phyloP scores from a whole-genome alignment of 2,797 vertebrate species.

The Aphelocoma californica region DNA sequence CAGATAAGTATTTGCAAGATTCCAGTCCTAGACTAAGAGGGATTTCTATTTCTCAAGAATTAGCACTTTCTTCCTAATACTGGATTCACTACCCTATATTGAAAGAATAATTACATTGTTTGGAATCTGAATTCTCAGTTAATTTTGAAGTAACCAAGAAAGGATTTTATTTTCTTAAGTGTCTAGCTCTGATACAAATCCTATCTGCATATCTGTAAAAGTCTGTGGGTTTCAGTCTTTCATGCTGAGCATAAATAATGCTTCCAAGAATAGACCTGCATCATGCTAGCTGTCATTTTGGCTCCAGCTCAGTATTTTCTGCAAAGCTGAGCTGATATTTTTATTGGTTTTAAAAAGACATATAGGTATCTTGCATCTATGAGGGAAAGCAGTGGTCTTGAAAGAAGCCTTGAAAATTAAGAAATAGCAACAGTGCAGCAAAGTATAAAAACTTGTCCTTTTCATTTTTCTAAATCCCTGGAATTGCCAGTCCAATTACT shows the following conservation, averaged over 20 bases:
- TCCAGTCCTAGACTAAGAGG: not conserved
- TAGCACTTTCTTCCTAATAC: not conserved
- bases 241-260: slow-evolving; percentile 16
- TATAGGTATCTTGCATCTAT: not conserved
- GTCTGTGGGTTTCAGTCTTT: not conserved
- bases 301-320: not conserved
- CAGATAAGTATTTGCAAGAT: not conserved
- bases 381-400: not conserved
- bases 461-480: not conserved
- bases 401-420: not conserved
- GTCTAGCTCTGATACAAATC: not conserved
- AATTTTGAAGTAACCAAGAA: not conserved
- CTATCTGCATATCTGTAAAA: not conserved
- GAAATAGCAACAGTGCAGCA: not conserved
- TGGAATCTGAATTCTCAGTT: not conserved
- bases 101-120: not conserved
- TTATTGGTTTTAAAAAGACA: not conserved
- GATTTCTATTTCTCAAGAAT: not conserved
- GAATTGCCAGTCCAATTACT: not conserved
- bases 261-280: slow-evolving; percentile 4
- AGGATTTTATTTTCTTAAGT: not conserved
- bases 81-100: not conserved
- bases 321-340: not conserved
- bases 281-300: not conserved
- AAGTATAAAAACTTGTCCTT: not conserved